phyloP scores from a whole-genome alignment of 2,113 vertebrate species.

The Neotragus moschatus region DNA sequence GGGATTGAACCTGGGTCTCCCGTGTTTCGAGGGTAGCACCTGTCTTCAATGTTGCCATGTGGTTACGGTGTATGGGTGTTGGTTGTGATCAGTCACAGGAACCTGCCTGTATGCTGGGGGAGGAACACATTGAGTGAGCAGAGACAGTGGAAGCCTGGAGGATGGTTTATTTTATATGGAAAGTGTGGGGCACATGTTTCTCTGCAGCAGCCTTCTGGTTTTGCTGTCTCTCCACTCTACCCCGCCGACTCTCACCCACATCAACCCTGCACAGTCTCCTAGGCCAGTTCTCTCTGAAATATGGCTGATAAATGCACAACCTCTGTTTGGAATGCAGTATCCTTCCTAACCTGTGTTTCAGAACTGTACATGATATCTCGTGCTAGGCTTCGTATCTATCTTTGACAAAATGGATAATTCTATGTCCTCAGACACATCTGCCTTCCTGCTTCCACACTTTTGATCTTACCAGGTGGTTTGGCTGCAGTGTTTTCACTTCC shows the following conservation, averaged over 20 bases:
- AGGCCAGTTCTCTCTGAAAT: not conserved
- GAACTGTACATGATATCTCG: not conserved
- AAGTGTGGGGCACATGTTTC: not conserved
- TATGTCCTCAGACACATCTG: not conserved
- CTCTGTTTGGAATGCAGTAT: not conserved
- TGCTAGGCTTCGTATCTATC: not conserved
- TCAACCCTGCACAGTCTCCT: not conserved
- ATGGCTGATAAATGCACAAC: not conserved
- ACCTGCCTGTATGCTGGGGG: not conserved
- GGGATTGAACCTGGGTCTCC: not conserved
- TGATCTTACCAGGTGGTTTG: not conserved
- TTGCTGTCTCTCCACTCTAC: not conserved
- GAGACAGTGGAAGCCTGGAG: not conserved
- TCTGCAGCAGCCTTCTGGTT: not conserved
- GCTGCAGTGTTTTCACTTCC: not conserved
- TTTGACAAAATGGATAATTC: not conserved
- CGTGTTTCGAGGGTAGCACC: rapidly evolving
- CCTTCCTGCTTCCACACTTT: not conserved
- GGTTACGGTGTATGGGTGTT: not conserved
- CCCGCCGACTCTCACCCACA: not conserved
- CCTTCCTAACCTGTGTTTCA: not conserved
- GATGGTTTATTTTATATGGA: not conserved
- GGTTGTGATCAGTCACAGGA: not conserved
- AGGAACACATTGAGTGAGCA: not conserved
- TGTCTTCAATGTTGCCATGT: not conserved